Conservation (phyloP, 1,140 invertebrate genomes). For the Ostrea denselamellosa region DNA sequence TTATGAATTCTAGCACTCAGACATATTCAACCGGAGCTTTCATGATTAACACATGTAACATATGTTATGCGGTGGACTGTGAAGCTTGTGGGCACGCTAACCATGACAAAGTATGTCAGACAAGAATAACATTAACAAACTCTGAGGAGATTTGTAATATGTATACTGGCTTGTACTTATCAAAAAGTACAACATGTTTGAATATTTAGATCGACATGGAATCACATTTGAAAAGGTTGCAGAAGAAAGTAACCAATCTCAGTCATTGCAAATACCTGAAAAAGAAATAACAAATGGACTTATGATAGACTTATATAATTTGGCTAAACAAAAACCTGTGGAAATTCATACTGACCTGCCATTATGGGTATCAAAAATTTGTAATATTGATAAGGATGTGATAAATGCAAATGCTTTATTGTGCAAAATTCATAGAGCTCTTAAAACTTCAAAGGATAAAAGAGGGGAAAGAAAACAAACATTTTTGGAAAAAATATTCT, state of each 20-base stretch:
- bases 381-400: not conserved
- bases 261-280: not conserved
- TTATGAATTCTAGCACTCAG: not conserved
- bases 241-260: not conserved
- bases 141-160: not conserved
- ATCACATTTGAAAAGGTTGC: not conserved
- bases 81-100: not conserved
- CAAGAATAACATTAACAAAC: slow-evolving; percentile 22
- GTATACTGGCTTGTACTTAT: not conserved
- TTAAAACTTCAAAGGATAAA: slow-evolving; percentile 1
- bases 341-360: too few species aligned
- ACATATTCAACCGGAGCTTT: not conserved
- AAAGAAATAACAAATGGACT: slow-evolving; percentile 26
- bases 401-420: slow-evolving; percentile 27
- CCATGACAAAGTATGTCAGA: not conserved
- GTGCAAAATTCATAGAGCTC: slow-evolving; percentile 36
- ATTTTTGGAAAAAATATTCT: slow-evolving; percentile 21
- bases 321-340: too few species aligned
- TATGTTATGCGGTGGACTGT: not conserved
- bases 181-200: not conserved
- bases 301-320: not conserved
- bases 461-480: slow-evolving; percentile 4
- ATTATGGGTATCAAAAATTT: slow-evolving; percentile 19
- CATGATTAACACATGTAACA: not conserved
- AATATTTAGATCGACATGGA: not conserved